A percentile compares a stretch with the other conserved stretches of the same genome.
Conservation (phyloP, 2,797 vertebrate species). For the Stomatorhinus walkeri region DNA sequence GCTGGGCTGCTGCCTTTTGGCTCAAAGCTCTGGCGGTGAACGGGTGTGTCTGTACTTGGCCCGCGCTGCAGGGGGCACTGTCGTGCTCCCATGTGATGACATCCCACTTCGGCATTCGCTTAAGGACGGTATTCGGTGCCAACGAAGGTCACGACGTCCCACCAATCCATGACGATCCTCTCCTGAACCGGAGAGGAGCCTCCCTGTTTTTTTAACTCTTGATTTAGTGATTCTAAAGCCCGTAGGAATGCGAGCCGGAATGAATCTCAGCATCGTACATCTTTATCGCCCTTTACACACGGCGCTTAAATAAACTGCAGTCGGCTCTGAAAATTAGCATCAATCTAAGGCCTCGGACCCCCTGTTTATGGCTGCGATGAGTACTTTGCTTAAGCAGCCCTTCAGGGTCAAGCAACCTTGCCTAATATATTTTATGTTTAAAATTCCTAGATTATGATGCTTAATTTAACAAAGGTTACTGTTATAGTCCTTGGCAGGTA, state of each 20-base stretch:
- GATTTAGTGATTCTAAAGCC: constrained; percentile 5
- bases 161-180: not conserved
- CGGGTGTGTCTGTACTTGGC: not conserved
- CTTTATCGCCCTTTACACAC: not conserved
- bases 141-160: not conserved
- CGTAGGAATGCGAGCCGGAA: not conserved
- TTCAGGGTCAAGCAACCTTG: constrained; percentile 29
- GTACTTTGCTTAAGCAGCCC: constrained; percentile 20
- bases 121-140: not conserved
- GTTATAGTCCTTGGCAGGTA: constrained; percentile 49
- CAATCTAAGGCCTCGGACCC: constrained; percentile 18
- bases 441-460: constrained; percentile 48
- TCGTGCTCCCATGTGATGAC: not conserved
- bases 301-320: not conserved
- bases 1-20: not conserved
- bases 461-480: constrained; percentile 47
- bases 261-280: not conserved
- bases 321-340: constrained; percentile 19
- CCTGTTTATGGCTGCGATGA: constrained; percentile 30
- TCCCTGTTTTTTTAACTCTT: not conserved
- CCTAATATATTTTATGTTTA: constrained; percentile 41
- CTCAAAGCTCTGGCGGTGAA: not conserved
- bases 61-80: not conserved
- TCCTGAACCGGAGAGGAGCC: not conserved
- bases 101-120: not conserved